Percentiles rank a stretch among this genome's conserved stretches.
These are phyloP conservation scores for Hypena proboscidalis DNA, from an alignment of 2,888 invertebrate species.

Conservation along the genomic window DNA sequence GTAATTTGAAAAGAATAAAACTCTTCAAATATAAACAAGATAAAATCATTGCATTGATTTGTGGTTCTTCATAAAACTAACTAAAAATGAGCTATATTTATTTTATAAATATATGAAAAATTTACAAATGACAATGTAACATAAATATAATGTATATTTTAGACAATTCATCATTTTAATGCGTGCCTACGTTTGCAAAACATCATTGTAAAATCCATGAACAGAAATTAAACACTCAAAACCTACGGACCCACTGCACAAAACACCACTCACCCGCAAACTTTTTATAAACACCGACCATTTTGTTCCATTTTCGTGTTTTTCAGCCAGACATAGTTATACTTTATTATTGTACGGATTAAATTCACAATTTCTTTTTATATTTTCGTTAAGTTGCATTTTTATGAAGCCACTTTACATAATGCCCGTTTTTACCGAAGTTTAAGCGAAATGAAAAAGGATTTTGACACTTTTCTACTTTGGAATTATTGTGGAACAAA, in stretches of 20 bases:
- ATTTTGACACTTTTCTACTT: slow-evolving; percentile 22
- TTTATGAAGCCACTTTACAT: slow-evolving; percentile 66
- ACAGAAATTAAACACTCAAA: too few species aligned
- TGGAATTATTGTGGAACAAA: slow-evolving; percentile 7
- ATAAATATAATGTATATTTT: too few species aligned
- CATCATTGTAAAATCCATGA: too few species aligned
- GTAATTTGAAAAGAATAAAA: too few species aligned
- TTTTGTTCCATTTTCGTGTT: slow-evolving; percentile 51
- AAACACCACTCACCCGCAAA: slow-evolving; percentile 10
- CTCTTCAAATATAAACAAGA: too few species aligned
- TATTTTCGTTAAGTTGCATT: slow-evolving; percentile 61
- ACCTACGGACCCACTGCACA: slow-evolving; percentile 15
- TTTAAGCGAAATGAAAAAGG: slow-evolving; percentile 18
- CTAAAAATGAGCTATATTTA: too few species aligned
- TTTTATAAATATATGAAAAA: too few species aligned
- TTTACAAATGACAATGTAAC: too few species aligned
- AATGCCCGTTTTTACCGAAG: slow-evolving; percentile 50
- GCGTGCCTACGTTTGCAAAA: too few species aligned
- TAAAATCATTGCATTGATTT: too few species aligned
- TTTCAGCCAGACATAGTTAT: slow-evolving; percentile 46
- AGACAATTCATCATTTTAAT: too few species aligned
- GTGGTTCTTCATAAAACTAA: too few species aligned
- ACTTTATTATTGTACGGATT: slow-evolving; percentile 49
- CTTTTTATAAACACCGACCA: slow-evolving; percentile 43
- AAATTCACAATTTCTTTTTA: slow-evolving; percentile 54